phyloP scores from a whole-genome alignment of 2,888 invertebrate species.

The Cremastobaeus sp. region DNA sequence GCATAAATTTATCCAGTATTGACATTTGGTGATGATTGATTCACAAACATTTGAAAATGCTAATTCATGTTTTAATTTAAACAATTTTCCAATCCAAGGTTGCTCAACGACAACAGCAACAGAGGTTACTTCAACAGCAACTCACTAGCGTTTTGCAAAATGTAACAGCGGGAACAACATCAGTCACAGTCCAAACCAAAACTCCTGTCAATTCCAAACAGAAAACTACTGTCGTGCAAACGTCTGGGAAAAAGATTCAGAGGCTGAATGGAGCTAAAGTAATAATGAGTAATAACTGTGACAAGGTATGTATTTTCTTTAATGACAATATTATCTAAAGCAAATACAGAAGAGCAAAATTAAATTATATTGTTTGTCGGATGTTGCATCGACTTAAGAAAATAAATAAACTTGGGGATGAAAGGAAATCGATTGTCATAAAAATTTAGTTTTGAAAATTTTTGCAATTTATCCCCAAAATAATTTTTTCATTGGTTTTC shows the following conservation, averaged over 20 bases:
- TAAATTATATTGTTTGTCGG: neutral
- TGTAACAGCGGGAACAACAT: slow-evolving; percentile 70
- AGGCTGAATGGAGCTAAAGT: slow-evolving; percentile 77
- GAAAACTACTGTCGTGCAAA: slow-evolving; percentile 74
- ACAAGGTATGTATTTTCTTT: slow-evolving; percentile 69
- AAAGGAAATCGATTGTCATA: too few relatives aligned
- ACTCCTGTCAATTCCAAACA: slow-evolving; percentile 73
- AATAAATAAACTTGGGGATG: too few relatives aligned
- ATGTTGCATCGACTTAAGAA: neutral
- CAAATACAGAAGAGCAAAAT: neutral
- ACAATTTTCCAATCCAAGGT: slow-evolving; percentile 78
- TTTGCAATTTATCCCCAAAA: too few relatives aligned
- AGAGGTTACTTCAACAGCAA: slow-evolving; percentile 81
- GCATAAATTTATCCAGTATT: too few relatives aligned
- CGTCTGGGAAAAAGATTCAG: slow-evolving; percentile 75
- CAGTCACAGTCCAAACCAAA: slow-evolving; percentile 69
- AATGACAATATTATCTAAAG: neutral
- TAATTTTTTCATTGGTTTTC: too few relatives aligned
- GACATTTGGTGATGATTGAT: too few relatives aligned
- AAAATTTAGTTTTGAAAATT: too few relatives aligned
- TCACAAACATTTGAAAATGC: too few relatives aligned
- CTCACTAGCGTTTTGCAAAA: slow-evolving; percentile 72
- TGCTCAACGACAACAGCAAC: slow-evolving; percentile 84
- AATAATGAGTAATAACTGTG: slow-evolving; percentile 76
- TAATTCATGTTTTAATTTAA: too few relatives aligned